Evolutionary conservation across 2,888 invertebrate genomes (phyloP).

Genomic region (Limnephilus rhombicus): DNA sequence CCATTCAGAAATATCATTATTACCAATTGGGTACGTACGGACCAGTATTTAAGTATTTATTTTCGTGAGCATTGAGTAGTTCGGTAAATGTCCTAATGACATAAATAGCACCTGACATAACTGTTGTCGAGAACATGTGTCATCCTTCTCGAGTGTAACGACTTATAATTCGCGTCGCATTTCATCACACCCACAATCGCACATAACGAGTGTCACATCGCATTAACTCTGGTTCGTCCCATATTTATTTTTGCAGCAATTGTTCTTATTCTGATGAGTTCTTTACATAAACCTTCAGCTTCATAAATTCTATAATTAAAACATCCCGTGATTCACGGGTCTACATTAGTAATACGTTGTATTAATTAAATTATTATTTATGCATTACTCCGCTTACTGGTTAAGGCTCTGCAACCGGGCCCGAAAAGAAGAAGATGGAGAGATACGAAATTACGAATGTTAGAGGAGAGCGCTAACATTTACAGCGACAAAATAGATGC

Average conservation of each 20-base stretch:
- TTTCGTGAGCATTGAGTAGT: background rate
- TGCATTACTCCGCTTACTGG: too few species aligned
- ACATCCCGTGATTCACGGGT: too few species aligned
- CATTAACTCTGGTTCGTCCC: background rate
- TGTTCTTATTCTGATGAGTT: too few species aligned
- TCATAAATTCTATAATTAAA: too few species aligned
- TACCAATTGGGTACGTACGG: background rate
- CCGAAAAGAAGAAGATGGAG: too few species aligned
- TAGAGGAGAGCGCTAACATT: too few species aligned
- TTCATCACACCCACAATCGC: background rate
- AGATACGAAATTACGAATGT: too few species aligned
- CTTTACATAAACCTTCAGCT: too few species aligned
- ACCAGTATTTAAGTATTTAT: background rate
- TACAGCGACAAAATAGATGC: too few species aligned
- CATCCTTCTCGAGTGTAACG: background rate
- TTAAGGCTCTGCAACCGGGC: too few species aligned
- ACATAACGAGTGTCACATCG: background rate
- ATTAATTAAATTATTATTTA: too few species aligned
- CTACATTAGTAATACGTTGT: too few species aligned
- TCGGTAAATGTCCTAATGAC: constrained; percentile 46
- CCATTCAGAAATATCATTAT: background rate
- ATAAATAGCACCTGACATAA: constrained; percentile 29
- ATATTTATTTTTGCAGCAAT: background rate
- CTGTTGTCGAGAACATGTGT: constrained; percentile 14
- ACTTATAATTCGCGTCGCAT: background rate